Evolutionary conservation across 2,888 invertebrate genomes (phyloP).

Genomic region (Xanthorhoe designata): DNA sequence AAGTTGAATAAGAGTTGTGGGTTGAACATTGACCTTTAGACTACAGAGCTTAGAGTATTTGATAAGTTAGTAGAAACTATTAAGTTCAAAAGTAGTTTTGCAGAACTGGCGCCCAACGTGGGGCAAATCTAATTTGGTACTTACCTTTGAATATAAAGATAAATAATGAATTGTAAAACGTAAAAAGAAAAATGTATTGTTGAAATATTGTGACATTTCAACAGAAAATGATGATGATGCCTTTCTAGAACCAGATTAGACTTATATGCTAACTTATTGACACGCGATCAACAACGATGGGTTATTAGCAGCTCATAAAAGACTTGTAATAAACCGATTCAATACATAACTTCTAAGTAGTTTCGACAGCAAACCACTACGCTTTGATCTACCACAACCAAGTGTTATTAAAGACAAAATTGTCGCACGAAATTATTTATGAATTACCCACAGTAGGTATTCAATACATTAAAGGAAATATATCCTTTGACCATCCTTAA

Average conservation of each 20-base stretch:
- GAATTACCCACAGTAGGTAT: slow-evolving; percentile 2
- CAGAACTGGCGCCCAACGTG: not conserved
- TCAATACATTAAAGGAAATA: slow-evolving; percentile 10
- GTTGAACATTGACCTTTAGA: not conserved
- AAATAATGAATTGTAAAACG: too few relatives aligned
- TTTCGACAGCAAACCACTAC: not conserved
- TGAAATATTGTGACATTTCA: too few relatives aligned
- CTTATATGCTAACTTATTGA: too few relatives aligned
- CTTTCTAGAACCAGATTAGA: too few relatives aligned
- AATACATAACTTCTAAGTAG: not conserved
- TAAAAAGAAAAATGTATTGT: too few relatives aligned
- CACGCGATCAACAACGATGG: too few relatives aligned
- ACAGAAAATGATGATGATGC: too few relatives aligned
- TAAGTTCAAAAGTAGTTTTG: not conserved
- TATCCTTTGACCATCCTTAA: slow-evolving; percentile 5
- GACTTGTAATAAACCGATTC: not conserved
- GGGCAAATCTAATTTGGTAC: not conserved
- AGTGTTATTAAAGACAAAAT: slow-evolving; percentile 4
- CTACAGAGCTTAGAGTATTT: not conserved
- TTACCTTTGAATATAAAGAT: too few relatives aligned
- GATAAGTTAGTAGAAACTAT: not conserved
- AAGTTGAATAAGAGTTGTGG: not conserved
- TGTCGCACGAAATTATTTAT: slow-evolving; percentile 6
- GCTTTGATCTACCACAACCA: not conserved
- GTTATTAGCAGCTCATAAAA: not conserved